phyloP scores from a whole-genome alignment of 2,797 vertebrate species.

The Trachops cirrhosus region DNA sequence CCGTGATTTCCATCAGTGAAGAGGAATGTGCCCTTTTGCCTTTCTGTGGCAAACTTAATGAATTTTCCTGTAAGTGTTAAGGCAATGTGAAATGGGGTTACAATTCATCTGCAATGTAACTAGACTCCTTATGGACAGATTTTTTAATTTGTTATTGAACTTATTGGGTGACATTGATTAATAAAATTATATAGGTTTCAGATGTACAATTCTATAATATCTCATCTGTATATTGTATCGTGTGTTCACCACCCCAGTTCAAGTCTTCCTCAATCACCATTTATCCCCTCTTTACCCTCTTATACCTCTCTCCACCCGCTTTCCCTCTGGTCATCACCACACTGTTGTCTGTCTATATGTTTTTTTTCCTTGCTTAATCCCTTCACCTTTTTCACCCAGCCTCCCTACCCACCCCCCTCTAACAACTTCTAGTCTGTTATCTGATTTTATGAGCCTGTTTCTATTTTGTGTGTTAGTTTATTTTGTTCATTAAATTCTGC shows the following conservation, averaged over 20 bases:
- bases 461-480: background rate
- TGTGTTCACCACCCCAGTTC: background rate
- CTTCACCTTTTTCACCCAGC: background rate
- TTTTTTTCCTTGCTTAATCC: background rate
- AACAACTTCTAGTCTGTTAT: background rate
- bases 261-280: background rate
- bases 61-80: constrained; percentile 39
- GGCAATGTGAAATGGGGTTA: background rate
- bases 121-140: background rate
- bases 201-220: background rate
- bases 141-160: background rate
- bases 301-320: background rate
- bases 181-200: background rate
- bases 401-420: background rate
- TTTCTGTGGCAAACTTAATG: constrained; percentile 46
- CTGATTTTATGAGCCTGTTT: background rate
- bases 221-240: background rate
- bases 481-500: background rate
- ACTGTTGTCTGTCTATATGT: background rate
- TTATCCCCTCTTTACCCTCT: background rate
- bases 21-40: constrained; percentile 23
- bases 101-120: constrained; percentile 18
- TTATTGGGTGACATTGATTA: background rate
- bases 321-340: background rate
- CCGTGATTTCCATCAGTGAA: constrained; percentile 39